Evolutionary conservation across 2,113 vertebrate genomes (phyloP).

Genomic region (Macrotus californicus): DNA sequence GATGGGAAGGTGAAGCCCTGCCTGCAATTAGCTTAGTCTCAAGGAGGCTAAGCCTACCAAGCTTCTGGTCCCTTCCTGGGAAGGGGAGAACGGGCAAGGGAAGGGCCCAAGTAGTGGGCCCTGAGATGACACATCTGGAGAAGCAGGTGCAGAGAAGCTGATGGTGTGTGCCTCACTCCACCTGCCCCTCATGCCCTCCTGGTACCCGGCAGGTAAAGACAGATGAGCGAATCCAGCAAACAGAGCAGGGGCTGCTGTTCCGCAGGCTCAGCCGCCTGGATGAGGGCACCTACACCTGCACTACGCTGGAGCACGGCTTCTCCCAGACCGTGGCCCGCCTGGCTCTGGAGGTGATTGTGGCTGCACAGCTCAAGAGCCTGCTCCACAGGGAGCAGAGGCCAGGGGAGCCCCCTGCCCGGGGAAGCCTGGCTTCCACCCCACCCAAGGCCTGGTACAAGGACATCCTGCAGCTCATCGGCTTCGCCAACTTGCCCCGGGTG

Average conservation of each 20-base stretch:
- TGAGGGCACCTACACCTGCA: conserved; percentile 87
- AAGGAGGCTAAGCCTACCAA: neutral
- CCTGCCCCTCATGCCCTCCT: accelerated
- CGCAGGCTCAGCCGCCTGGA: conserved; percentile 86
- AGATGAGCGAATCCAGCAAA: conserved; percentile 88
- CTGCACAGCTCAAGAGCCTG: conserved; percentile 83
- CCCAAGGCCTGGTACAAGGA: conserved; percentile 92
- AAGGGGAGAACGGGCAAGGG: neutral
- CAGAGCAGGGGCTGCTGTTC: conserved; percentile 89
- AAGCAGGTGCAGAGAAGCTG: neutral
- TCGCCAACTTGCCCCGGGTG: conserved; percentile 83
- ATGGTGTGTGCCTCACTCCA: neutral
- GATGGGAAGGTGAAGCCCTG: neutral
- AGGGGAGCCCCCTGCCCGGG: neutral
- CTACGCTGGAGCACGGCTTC: conserved; percentile 89
- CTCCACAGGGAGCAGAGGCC: conserved; percentile 67
- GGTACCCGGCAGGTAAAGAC: conserved; percentile 83
- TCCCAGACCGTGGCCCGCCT: conserved; percentile 85
- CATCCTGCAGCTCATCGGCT: conserved; percentile 91
- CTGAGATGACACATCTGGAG: neutral
- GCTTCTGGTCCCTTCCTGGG: too few species aligned
- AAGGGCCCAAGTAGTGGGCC: neutral
- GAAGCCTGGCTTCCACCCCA: conserved; percentile 59
- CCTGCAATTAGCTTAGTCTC: neutral
- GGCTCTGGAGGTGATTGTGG: conserved; percentile 84